Evolutionary conservation across 2,113 vertebrate species (phyloP).

Genomic region (Gymnarchus niloticus): DNA sequence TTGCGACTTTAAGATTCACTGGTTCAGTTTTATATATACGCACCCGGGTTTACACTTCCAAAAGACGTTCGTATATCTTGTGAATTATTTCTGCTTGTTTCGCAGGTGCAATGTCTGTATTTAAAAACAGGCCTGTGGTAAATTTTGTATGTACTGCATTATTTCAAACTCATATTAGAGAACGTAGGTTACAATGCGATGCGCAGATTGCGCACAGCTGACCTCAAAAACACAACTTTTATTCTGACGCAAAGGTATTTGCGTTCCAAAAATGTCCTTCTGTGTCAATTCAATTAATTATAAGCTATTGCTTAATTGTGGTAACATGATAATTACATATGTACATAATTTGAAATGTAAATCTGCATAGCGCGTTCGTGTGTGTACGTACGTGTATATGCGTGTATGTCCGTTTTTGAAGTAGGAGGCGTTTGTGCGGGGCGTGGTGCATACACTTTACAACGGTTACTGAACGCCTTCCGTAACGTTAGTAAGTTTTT

Average conservation of each 20-base stretch:
- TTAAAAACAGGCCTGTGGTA: neutral
- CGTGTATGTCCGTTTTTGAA: neutral
- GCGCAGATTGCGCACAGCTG: neutral
- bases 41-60: too few species aligned
- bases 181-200: neutral
- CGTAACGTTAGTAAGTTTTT: neutral
- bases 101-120: neutral
- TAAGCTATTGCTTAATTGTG: neutral
- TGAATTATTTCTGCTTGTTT: neutral
- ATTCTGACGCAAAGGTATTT: too few species aligned
- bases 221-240: neutral
- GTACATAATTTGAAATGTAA: too few species aligned
- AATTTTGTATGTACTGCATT: neutral
- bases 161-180: neutral
- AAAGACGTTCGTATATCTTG: neutral
- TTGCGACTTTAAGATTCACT: too few species aligned
- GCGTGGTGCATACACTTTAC: neutral
- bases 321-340: neutral
- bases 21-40: neutral
- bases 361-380: too few species aligned
- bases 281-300: neutral
- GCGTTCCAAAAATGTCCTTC: too few species aligned
- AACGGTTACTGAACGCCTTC: too few species aligned
- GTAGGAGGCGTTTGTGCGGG: neutral
- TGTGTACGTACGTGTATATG: neutral